phyloP scores from a whole-genome alignment of 2,113 vertebrate genomes.

The Romanogobio albipinnatus region DNA sequence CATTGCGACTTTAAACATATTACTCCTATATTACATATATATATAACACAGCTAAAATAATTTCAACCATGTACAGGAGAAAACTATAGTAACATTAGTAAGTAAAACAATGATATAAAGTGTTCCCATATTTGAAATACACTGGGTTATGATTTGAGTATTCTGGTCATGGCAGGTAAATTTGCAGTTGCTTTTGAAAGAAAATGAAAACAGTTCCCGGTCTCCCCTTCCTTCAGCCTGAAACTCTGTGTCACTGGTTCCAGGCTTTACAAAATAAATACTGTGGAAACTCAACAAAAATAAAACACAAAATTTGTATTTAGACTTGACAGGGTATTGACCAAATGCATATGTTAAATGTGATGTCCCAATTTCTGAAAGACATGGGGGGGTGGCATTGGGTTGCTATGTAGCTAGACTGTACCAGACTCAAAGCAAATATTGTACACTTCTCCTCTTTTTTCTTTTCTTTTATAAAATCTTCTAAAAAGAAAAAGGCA shows the following conservation, averaged over 20 bases:
- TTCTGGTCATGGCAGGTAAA: too few relatives aligned
- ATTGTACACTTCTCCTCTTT: slow-evolving; percentile 45
- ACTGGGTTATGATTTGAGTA: too few relatives aligned
- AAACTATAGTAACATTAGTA: too few relatives aligned
- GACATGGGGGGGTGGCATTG: slow-evolving; percentile 53
- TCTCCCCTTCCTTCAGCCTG: neutral
- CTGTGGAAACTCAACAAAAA: neutral
- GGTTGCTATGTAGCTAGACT: slow-evolving; percentile 65
- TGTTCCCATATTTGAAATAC: too few relatives aligned
- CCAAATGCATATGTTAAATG: slow-evolving; percentile 2
- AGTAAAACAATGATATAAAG: too few relatives aligned
- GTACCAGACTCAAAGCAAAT: slow-evolving; percentile 52
- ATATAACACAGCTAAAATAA: too few relatives aligned
- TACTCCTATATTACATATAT: too few relatives aligned
- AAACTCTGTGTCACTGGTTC: neutral
- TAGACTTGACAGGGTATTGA: neutral
- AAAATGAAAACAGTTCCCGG: neutral
- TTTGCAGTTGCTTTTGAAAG: neutral
- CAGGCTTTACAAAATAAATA: neutral
- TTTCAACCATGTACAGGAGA: too few relatives aligned
- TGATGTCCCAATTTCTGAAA: slow-evolving; percentile 7
- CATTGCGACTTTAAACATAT: too few relatives aligned
- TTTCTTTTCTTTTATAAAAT: slow-evolving; percentile 56
- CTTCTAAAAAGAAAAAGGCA: slow-evolving; percentile 54
- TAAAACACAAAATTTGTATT: neutral